A percentile compares a stretch with the other conserved stretches of the same genome.
phyloP scores from a whole-genome alignment of 2,888 invertebrate genomes.

The Habroteleia sp. region DNA sequence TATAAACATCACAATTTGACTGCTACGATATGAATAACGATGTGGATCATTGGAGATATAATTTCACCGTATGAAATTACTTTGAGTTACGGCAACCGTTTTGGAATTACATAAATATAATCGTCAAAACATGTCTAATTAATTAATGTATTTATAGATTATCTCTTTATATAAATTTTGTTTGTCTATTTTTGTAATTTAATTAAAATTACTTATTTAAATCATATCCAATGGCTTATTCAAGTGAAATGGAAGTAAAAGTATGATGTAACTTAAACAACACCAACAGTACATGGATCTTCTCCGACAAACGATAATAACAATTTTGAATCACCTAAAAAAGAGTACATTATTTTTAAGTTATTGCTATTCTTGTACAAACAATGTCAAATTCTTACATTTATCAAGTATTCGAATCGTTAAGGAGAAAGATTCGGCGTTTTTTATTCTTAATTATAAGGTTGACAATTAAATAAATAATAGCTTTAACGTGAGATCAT shows the following conservation, averaged over 20 bases:
- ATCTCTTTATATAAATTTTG: no score
- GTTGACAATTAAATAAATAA: constrained; percentile 48
- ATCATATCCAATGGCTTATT: neutral
- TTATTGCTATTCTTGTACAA: constrained; percentile 75
- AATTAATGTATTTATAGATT: no score
- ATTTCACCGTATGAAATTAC: constrained; percentile 14
- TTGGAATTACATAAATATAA: no score
- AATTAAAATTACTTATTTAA: no score
- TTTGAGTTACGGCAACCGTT: no score
- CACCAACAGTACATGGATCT: neutral
- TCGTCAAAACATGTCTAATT: neutral
- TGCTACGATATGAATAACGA: neutral
- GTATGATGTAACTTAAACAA: no score
- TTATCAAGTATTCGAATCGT: constrained; percentile 67
- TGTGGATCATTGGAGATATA: neutral
- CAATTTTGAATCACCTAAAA: constrained; percentile 12
- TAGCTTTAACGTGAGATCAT: constrained; percentile 36
- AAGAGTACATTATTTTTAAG: constrained; percentile 70
- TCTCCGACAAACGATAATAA: neutral
- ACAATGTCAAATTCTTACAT: constrained; percentile 68
- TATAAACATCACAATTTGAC: constrained; percentile 6
- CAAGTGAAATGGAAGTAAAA: no score
- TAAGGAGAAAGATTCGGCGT: constrained; percentile 54
- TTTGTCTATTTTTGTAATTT: constrained; percentile 1
- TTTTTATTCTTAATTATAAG: constrained; percentile 60